Conservation (phyloP, 2,888 invertebrate species). For the Dynastes tityus region DNA sequence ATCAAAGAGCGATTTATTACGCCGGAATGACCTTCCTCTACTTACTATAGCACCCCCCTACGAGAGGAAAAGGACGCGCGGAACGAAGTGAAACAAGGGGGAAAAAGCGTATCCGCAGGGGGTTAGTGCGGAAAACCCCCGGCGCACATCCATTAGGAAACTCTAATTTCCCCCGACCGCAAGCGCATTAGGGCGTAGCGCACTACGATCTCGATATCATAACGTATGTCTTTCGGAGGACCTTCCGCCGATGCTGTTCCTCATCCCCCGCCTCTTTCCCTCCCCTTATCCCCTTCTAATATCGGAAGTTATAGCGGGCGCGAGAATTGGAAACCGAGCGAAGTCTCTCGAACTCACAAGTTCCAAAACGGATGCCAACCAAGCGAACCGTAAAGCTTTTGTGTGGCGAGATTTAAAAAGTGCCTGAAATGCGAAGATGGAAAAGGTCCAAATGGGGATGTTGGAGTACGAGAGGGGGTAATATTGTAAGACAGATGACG, state of each 20-base stretch:
- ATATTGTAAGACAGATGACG: too few relatives aligned
- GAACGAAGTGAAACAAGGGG: not conserved
- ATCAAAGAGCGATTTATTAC: too few relatives aligned
- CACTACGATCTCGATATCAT: slow-evolving; percentile 25
- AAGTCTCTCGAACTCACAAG: slow-evolving; percentile 19
- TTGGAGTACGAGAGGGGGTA: too few relatives aligned
- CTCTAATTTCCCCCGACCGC: slow-evolving; percentile 31
- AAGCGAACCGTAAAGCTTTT: slow-evolving; percentile 55
- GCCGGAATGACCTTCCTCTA: too few relatives aligned
- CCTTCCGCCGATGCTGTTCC: not conserved
- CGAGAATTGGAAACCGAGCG: slow-evolving; percentile 43
- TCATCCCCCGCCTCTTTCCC: too few relatives aligned
- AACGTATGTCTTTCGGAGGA: slow-evolving; percentile 36
- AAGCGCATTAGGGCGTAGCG: slow-evolving; percentile 23
- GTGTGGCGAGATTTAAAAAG: slow-evolving; percentile 53
- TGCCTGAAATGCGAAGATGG: slow-evolving; percentile 34
- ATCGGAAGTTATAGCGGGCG: slow-evolving; percentile 32
- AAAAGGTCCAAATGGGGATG: too few relatives aligned
- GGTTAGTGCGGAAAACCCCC: slow-evolving; percentile 1
- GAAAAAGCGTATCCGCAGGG: slow-evolving; percentile 10
- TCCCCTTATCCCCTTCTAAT: not conserved
- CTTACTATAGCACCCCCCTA: too few relatives aligned
- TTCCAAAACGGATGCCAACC: slow-evolving; percentile 52
- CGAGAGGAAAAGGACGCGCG: not conserved
- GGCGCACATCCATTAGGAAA: slow-evolving; percentile 29